phyloP scores from a whole-genome alignment of 2,797 vertebrate genomes.

The Lophius americanus region DNA sequence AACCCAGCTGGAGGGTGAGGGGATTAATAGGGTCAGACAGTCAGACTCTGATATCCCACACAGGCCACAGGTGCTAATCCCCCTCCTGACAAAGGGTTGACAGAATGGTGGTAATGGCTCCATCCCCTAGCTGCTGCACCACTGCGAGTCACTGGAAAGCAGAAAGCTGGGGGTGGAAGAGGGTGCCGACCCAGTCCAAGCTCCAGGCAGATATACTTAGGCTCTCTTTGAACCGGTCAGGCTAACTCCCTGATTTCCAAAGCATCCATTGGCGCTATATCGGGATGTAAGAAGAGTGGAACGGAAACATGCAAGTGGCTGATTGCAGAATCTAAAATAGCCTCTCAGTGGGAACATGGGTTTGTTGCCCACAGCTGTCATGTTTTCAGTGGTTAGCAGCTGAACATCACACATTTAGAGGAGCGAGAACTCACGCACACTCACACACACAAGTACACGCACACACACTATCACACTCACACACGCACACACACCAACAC shows the following conservation, averaged over 20 bases:
- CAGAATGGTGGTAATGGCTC: constrained; percentile 16
- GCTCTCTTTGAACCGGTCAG: constrained; percentile 16
- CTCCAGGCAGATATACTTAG: constrained; percentile 36
- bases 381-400: constrained; percentile 61
- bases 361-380: constrained; percentile 68
- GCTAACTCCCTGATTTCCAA: constrained; percentile 50
- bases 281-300: constrained; percentile 67
- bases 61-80: constrained; percentile 58
- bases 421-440: constrained; percentile 12
- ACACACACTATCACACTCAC: background rate
- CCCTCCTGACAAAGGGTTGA: constrained; percentile 44
- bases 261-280: constrained; percentile 70
- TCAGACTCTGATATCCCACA: constrained; percentile 42
- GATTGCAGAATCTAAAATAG: constrained; percentile 71
- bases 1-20: constrained; percentile 20
- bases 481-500: constrained; percentile 7
- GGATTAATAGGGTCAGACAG: constrained; percentile 35
- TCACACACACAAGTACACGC: constrained; percentile 4
- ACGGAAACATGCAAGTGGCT: constrained; percentile 63
- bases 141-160: constrained; percentile 42
- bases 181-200: background rate
- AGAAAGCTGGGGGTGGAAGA: background rate
- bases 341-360: constrained; percentile 41
- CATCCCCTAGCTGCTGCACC: constrained; percentile 7
- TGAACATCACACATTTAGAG: constrained; percentile 41